Percentiles rank a stretch among this genome's conserved stretches.
Conservation (phyloP, 2,797 vertebrate species). For the Thaleichthys pacificus region DNA sequence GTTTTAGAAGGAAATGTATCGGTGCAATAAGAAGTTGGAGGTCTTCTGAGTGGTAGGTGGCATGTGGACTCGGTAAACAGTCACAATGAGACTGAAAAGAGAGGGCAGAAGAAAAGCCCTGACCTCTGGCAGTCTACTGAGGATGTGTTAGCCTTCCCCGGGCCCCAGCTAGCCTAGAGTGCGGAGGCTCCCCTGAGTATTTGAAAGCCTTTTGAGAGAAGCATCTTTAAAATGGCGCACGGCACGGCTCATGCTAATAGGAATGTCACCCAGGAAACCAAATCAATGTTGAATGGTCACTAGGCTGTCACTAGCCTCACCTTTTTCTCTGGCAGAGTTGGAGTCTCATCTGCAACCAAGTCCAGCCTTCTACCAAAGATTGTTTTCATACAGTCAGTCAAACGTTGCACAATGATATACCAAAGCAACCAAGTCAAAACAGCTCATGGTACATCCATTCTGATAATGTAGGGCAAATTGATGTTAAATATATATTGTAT, state of each 20-base stretch:
- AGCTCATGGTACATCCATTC: too few relatives aligned
- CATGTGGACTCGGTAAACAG: slow-evolving; percentile 54
- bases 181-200: slow-evolving; percentile 50
- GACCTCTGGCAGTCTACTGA: slow-evolving; percentile 69
- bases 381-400: background rate
- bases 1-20: background rate
- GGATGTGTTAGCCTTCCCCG: slow-evolving; percentile 43
- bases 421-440: too few relatives aligned
- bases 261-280: slow-evolving; percentile 64
- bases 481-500: background rate
- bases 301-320: slow-evolving; percentile 42
- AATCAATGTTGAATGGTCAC: slow-evolving; percentile 48
- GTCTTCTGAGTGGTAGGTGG: slow-evolving; percentile 42
- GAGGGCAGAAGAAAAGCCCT: slow-evolving; percentile 48
- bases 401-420: too few relatives aligned
- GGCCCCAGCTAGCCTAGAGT: slow-evolving; percentile 42
- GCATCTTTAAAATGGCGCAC: slow-evolving; percentile 61
- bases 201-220: slow-evolving; percentile 59
- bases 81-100: slow-evolving; percentile 46
- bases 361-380: background rate
- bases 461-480: background rate
- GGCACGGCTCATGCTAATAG: slow-evolving; percentile 36
- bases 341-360: background rate
- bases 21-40: slow-evolving; percentile 13
- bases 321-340: background rate